These are phyloP conservation scores for Dascyllus trimaculatus DNA, from an alignment of 2,113 vertebrate genomes.

Conservation along the genomic window DNA sequence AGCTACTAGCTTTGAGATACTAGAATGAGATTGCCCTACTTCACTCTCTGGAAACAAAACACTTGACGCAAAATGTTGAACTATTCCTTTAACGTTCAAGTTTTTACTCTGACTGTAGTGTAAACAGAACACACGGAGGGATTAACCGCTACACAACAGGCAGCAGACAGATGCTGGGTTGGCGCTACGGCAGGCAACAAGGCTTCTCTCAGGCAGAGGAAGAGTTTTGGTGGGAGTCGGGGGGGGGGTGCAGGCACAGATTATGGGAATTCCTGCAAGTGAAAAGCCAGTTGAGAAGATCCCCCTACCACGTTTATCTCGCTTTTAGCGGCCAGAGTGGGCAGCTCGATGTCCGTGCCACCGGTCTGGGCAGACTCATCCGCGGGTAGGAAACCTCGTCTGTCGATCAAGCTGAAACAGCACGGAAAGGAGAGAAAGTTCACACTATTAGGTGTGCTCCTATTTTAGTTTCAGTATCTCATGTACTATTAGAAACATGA, in stretches of 20 bases:
- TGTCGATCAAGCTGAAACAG: conserved; percentile 91
- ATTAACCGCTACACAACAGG: conserved; percentile 19
- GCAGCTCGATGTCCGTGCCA: conserved; percentile 78
- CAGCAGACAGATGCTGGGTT: conserved; percentile 33
- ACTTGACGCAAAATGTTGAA: background rate
- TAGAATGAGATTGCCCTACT: no score
- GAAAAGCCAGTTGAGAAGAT: conserved; percentile 70
- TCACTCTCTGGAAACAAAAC: no score
- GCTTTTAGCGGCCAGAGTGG: conserved; percentile 84
- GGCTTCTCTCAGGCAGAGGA: conserved; percentile 53
- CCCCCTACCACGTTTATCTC: conserved; percentile 93
- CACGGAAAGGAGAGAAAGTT: conserved; percentile 39
- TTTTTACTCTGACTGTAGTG: background rate
- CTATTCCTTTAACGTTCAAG: background rate
- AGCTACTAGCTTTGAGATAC: no score
- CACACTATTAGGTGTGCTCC: no score
- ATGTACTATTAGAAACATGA: no score
- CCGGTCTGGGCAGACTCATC: conserved; percentile 80
- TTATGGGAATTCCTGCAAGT: conserved; percentile 52
- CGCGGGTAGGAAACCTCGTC: conserved; percentile 90
- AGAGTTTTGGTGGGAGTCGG: conserved; percentile 21
- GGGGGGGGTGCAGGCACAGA: conserved; percentile 41
- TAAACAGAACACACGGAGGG: background rate
- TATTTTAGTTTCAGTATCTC: no score
- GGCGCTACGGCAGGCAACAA: conserved; percentile 45